Evolutionary conservation across 1,140 invertebrate species (phyloP), one percentile per base, ranked within the genome.

Genomic region (Rhagoletis pomonella): DNA sequence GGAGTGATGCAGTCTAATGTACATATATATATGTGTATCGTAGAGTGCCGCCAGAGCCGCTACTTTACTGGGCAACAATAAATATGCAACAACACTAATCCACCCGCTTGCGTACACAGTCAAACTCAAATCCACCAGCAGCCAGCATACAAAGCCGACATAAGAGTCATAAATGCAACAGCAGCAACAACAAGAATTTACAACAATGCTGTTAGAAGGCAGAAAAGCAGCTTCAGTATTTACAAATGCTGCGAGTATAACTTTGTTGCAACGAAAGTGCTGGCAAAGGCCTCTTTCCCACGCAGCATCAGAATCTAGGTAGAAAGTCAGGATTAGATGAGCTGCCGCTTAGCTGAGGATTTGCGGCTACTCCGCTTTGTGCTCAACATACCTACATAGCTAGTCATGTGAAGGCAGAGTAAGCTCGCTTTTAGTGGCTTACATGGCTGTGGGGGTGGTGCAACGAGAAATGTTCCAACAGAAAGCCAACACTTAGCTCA

Each of bases 361-460:
- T 73, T 73, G 14, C 69, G 12, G 69, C 42, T 47, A 73, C 69
- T 7, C 19, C 69, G 44, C 42, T 73, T 73, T 73, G 39, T 47
- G 42, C 69, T 44, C n/a, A 4, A 14, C 44, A 42, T 47, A 29
- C 69, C 44, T 47, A 73, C 42, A 12, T 47, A 29, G 29, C 29
- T 29, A 29, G 29, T 29, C 19, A 65, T 29, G 39, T 9, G 29
- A 29, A 0, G 50, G 50, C 5, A 5, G 50, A 55, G 47, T 47
- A 73, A 73, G 69, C 69, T 73, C 17, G 69, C 69, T 73, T 73
- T 73, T 73, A 73, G 39, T 73, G 44, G 69, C 69, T 73, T 73
- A 17, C 47, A 73, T 14, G 44, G 39, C 17, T 73, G 14, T 12
- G 44, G 29, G 29, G 29, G 29, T 29, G 29, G 29, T 73, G 47